A percentile compares a stretch with the other conserved stretches of the same genome.
Evolutionary conservation across 1,140 invertebrate species (phyloP).

Genomic region (Halesus radiatus): DNA sequence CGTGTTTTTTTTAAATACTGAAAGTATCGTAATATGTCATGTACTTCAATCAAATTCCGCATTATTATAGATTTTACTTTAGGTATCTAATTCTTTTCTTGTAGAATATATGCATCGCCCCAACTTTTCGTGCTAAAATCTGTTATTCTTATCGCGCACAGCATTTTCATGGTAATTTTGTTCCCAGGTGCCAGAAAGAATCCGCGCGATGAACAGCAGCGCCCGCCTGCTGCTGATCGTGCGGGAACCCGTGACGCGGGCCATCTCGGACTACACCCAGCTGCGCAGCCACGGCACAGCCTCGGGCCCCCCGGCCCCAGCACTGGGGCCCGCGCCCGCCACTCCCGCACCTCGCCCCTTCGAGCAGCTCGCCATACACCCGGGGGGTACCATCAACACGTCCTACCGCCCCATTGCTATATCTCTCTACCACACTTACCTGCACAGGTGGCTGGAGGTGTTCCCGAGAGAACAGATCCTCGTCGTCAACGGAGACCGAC

Average conservation of each 20-base stretch:
- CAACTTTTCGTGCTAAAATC: too few species aligned
- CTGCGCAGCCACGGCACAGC: constrained; percentile 82
- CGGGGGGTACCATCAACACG: constrained; percentile 87
- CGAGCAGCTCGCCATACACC: constrained; percentile 83
- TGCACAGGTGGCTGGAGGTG: constrained; percentile 86
- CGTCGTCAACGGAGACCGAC: constrained; percentile 94
- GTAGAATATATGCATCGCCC: too few species aligned
- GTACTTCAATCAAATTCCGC: too few species aligned
- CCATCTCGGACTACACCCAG: constrained; percentile 97
- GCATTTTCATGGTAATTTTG: neutral
- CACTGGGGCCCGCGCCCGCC: constrained; percentile 56
- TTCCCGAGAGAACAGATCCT: constrained; percentile 93
- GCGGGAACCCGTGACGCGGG: constrained; percentile 93
- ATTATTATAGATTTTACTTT: too few species aligned
- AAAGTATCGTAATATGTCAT: too few species aligned
- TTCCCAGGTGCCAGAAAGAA: constrained; percentile 84
- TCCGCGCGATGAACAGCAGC: constrained; percentile 93
- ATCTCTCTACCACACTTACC: constrained; percentile 88
- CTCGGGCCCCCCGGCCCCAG: constrained; percentile 70
- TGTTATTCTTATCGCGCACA: too few species aligned
- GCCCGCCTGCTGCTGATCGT: constrained; percentile 95
- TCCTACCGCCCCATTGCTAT: constrained; percentile 85
- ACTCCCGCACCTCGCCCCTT: constrained; percentile 74
- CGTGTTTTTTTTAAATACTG: too few species aligned
- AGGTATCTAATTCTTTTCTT: too few species aligned